Conservation (phyloP, 2,797 vertebrate species). For the Nasua narica region DNA sequence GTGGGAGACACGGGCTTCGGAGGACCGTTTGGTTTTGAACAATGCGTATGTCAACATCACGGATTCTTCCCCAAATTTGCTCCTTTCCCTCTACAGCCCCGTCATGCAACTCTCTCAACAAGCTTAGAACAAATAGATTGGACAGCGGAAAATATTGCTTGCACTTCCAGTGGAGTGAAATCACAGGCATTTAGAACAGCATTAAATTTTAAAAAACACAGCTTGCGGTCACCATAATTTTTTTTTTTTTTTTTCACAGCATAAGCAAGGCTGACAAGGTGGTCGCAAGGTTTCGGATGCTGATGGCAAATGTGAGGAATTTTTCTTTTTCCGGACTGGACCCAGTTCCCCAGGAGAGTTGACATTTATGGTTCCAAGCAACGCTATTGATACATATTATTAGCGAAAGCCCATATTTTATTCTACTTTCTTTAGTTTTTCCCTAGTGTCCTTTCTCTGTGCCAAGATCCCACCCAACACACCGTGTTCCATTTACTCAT, state of each 20-base stretch:
- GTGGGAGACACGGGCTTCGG: not conserved
- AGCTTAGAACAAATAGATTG: conserved; percentile 3
- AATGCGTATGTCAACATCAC: not conserved
- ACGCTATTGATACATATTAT: rapidly evolving
- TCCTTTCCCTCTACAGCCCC: not conserved
- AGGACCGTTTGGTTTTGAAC: conserved; percentile 24
- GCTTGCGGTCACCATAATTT: not conserved
- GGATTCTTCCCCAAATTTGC: not conserved
- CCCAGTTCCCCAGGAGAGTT: not conserved
- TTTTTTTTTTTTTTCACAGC: conserved; percentile 17
- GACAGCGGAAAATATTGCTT: not conserved
- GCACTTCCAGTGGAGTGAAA: not conserved
- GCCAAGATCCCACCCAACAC: not conserved
- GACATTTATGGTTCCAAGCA: not conserved
- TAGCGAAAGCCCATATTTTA: not conserved
- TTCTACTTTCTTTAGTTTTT: not conserved
- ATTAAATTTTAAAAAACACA: conserved; percentile 1
- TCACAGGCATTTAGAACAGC: not conserved
- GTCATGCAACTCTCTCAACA: not conserved
- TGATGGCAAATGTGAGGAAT: not conserved
- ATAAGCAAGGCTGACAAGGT: not conserved
- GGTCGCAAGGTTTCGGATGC: not conserved
- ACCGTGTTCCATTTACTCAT: rapidly evolving
- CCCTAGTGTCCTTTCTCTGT: not conserved
- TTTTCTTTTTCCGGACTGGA: not conserved